A percentile compares a stretch with the other conserved stretches of the same genome.
phyloP scores from a whole-genome alignment of 1,140 invertebrate species.

The Plectus sambesii region DNA sequence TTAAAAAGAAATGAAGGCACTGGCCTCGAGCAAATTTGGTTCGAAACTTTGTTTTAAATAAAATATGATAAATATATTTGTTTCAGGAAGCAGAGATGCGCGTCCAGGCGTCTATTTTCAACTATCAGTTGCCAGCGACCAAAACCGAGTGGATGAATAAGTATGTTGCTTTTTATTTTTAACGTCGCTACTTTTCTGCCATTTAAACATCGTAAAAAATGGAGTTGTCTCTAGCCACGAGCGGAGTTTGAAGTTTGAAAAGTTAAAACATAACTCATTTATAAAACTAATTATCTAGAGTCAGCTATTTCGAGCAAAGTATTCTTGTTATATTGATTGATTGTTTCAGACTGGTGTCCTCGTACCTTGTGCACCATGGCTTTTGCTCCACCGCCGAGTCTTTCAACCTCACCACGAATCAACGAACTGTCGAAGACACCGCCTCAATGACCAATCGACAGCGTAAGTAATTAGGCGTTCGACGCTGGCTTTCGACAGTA shows the following conservation, averaged over 20 bases:
- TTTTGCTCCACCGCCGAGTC: slow-evolving; percentile 90
- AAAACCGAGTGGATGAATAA: slow-evolving; percentile 17
- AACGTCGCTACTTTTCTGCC: too few species aligned
- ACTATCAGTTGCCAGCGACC: slow-evolving; percentile 12
- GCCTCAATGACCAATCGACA: slow-evolving; percentile 91
- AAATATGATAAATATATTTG: slow-evolving; percentile 16
- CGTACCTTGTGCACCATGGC: slow-evolving; percentile 92
- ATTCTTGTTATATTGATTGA: slow-evolving; percentile 2
- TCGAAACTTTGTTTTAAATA: slow-evolving; percentile 1
- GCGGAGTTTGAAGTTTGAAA: background rate
- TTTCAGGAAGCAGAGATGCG: slow-evolving; percentile 29
- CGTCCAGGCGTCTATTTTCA: slow-evolving; percentile 16
- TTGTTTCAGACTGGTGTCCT: slow-evolving; percentile 72
- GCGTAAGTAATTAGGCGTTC: slow-evolving; percentile 56
- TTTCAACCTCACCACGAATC: slow-evolving; percentile 68
- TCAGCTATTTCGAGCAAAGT: background rate
- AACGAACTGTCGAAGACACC: slow-evolving; percentile 80
- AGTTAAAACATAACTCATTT: background rate
- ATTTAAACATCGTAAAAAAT: background rate
- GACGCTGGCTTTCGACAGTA: background rate
- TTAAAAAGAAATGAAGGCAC: slow-evolving; percentile 20
- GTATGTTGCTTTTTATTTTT: too few species aligned
- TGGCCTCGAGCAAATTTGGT: slow-evolving; percentile 7
- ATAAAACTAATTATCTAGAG: background rate
- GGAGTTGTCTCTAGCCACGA: background rate